Percentiles rank a stretch among this genome's conserved stretches.
phyloP scores from a whole-genome alignment of 1,140 invertebrate species.

The Cotesia vestalis region DNA sequence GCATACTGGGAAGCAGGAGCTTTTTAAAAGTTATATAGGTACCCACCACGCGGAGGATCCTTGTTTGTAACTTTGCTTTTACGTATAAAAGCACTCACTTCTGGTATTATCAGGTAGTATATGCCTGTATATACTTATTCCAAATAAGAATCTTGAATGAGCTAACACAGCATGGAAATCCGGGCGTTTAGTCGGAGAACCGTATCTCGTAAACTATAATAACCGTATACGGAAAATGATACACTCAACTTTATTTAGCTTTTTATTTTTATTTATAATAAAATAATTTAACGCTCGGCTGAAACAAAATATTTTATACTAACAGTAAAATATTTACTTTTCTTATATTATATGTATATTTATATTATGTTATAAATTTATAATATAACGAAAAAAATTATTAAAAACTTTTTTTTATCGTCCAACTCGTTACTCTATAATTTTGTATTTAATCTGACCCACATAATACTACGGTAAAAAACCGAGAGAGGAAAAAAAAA shows the following conservation, averaged over 20 bases:
- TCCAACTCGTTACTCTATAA: too few species aligned
- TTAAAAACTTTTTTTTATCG: too few species aligned
- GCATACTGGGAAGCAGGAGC: background rate
- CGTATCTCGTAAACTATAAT: constrained; percentile 27
- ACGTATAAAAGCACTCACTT: constrained; percentile 29
- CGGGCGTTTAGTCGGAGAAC: constrained; percentile 7
- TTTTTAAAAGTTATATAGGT: constrained; percentile 41
- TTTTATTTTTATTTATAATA: background rate
- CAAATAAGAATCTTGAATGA: constrained; percentile 30
- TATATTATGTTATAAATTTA: too few species aligned
- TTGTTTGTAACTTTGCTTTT: constrained; percentile 40
- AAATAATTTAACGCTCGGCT: background rate
- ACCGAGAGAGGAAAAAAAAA: too few species aligned
- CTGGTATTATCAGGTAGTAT: background rate
- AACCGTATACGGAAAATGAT: constrained; percentile 22
- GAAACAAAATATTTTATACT: too few species aligned
- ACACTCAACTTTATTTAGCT: too few species aligned
- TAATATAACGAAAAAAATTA: too few species aligned
- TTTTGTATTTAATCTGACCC: too few species aligned
- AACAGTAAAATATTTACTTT: too few species aligned
- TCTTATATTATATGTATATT: too few species aligned
- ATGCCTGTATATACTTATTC: constrained; percentile 25
- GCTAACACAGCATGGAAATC: constrained; percentile 27
- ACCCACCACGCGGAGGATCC: constrained; percentile 21
- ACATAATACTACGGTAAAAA: too few species aligned